Conservation (phyloP, 2,797 vertebrate genomes). For the Leuciscus waleckii region DNA sequence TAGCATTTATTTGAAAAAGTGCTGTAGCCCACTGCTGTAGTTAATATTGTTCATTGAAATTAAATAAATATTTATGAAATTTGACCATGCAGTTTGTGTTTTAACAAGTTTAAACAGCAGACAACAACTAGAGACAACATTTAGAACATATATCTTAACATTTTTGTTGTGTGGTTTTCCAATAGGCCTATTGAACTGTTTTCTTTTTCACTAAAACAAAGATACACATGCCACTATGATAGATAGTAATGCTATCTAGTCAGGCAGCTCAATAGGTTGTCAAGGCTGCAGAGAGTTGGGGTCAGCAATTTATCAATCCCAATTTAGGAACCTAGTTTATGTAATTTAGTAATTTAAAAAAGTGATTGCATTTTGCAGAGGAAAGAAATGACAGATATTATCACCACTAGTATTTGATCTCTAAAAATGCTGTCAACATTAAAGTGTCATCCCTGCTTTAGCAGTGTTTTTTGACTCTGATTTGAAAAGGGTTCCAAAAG, state of each 20-base stretch:
- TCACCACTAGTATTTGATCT: background rate
- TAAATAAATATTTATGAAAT: constrained; percentile 92
- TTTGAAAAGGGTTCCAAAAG: too few species aligned
- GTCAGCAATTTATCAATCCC: background rate
- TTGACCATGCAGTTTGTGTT: constrained; percentile 62
- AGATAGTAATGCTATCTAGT: background rate
- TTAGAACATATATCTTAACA: background rate
- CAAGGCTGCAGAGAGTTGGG: background rate
- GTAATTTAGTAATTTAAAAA: background rate
- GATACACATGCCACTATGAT: background rate
- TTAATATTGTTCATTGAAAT: constrained; percentile 86
- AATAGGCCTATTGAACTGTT: background rate
- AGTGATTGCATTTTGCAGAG: background rate
- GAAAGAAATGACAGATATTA: background rate
- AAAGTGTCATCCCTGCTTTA: background rate
- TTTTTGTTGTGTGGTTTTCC: background rate
- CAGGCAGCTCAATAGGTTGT: background rate
- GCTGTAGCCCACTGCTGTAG: constrained; percentile 89
- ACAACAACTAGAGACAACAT: background rate
- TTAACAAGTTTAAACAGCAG: constrained; percentile 10
- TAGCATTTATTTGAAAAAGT: constrained; percentile 83
- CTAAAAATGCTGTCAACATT: background rate
- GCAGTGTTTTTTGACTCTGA: too few species aligned
- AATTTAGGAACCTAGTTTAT: background rate
- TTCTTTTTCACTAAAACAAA: background rate